Base-by-base conservation (phyloP, 2,113 vertebrate species). In the Epinephelus moara region DNA sequence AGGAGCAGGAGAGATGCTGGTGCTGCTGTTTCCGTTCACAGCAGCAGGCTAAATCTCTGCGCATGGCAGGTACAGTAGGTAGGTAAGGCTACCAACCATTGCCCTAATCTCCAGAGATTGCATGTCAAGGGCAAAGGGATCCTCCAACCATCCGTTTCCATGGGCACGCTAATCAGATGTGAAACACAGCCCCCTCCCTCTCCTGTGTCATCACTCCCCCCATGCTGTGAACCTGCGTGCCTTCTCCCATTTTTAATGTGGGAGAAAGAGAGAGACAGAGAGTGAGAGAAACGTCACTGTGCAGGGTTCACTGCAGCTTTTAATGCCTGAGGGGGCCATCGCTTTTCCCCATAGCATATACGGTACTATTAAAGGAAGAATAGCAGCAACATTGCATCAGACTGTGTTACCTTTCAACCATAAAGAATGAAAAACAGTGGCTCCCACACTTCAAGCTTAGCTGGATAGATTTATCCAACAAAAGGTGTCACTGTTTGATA, bases 111-210 rank as follows among this genome's bases (percentile, higher is more conserved):
- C 88, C 56, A 77, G 92, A 94, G 92, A 93, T 69, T 88, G 72
- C 77, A 62, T 70, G 89, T 88, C 91, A 93, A 92, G 92, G 92
- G 90, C 89, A 91, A 90, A 88, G 87, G 85, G 91, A 93, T 94
- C 81, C 91, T 91, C 86, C 84, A 88, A 87, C 90, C 88, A 85
- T 82, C 77, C 78, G 91, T 95, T 94, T 93, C 90, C 92, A 95
- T 95, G 92, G 93, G 84, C 92, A 93, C 90, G 78, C 87, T 93
- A 91, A 94, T 94, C 91, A 91, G 90, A 89, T 89, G 92, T 90
- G 89, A 92, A 92, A 76, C 74, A 85, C 81, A 80, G 78, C 87
- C 88, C 75, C 87, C 86, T 81, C 90, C 88, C 80, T 91, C 72
- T 87, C 68, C 69, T 83, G 87, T 90, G 81, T 90, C 89, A 91